Evolutionary conservation across 2,113 vertebrate species (phyloP), one percentile per base, ranked within the genome.

Genomic region (Lepidothrix coronata): DNA sequence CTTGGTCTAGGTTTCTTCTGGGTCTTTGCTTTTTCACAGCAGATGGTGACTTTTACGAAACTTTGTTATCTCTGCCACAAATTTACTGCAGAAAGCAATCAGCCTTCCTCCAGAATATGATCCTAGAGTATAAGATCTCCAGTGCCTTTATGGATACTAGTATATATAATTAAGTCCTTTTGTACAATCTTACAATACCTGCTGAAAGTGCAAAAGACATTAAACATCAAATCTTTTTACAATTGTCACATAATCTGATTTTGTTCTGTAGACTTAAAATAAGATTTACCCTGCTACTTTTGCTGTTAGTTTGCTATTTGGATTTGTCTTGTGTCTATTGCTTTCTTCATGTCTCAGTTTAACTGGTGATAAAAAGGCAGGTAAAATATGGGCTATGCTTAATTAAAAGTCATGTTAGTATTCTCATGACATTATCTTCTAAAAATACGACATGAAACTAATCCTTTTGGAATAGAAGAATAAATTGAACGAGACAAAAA

Each of bases 1-100:
- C 88, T 95, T 63, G 43, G 51, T 85, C 44, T 44, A 39, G 66
- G 41, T 91, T 89, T 94, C 65, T 88, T 88, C 78, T 84, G 54
- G 12, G 72, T 77, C 67, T 91, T 35, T 77, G 85, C 51, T 91
- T 83, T 96, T 95, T 92, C 63, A 46, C 33, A 58, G 70, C 5
- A 67, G 94, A 73, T 43, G 14, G 6, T 65, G 79, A 78, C 59
- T 94, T 95, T 89, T 77, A 54, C 77, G 66, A 88, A 59, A 41
- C 11, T 58, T 82, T 77, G 37, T 94, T 95, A 65, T 82, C 89
- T 65, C 44, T 76, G 7, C 62, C 41, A 72, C 41, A 78, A 88
- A 77, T 87, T 74, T 59, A 13, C 62, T 57, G 8, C 33, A 67
- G 37, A 84, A 78, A 80, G 65, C 54, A 84, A 87, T 88, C 72